Percentiles rank a stretch among this genome's conserved stretches.
Evolutionary conservation across 2,797 vertebrate species (phyloP).

Genomic region (Delichon dasypus): DNA sequence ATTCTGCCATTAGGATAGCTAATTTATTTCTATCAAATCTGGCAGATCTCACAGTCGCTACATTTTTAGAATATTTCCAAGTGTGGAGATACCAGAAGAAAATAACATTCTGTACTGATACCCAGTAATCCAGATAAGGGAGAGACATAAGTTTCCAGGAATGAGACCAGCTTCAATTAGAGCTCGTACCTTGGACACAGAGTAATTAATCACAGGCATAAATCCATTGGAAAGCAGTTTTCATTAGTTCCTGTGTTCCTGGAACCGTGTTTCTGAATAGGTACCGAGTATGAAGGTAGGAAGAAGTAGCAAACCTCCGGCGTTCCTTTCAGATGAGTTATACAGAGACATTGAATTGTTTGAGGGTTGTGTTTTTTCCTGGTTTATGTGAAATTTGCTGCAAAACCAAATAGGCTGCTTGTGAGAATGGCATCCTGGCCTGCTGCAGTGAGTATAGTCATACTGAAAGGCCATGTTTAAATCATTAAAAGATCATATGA

Average conservation of each 20-base stretch:
- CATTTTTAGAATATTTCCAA: neutral
- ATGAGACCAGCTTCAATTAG: conserved; percentile 30
- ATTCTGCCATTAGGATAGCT: neutral
- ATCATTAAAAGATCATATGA: neutral
- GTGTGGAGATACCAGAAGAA: neutral
- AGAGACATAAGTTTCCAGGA: neutral
- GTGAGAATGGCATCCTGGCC: neutral
- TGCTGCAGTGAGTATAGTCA: neutral
- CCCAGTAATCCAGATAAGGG: neutral
- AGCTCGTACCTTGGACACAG: neutral
- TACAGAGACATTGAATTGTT: neutral
- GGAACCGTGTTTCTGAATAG: neutral
- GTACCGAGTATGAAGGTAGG: neutral
- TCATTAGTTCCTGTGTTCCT: conserved; percentile 17
- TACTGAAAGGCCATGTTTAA: neutral
- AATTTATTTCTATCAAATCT: neutral
- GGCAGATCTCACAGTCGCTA: neutral
- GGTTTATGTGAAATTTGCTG: neutral
- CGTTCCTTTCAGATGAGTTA: neutral
- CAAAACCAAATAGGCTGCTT: neutral
- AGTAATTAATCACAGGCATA: conserved; percentile 13
- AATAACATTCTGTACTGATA: neutral
- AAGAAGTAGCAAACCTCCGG: neutral
- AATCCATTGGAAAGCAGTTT: conserved; percentile 26
- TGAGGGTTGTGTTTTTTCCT: neutral